phyloP scores from a whole-genome alignment of 2,797 vertebrate species.

The Stomatorhinus walkeri region DNA sequence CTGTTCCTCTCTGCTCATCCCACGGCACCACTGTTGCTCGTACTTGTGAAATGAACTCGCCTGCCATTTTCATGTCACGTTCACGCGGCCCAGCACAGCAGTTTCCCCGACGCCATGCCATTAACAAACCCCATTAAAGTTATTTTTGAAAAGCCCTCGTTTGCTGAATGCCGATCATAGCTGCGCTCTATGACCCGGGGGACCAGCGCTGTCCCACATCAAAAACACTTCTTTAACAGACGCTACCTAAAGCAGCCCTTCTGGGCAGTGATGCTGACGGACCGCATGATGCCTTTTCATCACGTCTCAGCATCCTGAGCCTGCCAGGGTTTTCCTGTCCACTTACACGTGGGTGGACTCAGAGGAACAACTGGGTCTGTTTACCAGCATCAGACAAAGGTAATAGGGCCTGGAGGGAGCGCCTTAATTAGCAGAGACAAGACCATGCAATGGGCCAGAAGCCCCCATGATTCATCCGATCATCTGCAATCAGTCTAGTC shows the following conservation, averaged over 20 bases:
- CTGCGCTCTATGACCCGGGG: conserved; percentile 14
- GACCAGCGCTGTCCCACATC: conserved; percentile 26
- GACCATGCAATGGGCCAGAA: conserved; percentile 9
- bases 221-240: conserved; percentile 16
- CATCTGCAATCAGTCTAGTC: conserved; percentile 17
- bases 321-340: conserved; percentile 4
- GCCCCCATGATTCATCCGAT: conserved; percentile 20
- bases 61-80: background rate
- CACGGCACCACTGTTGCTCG: background rate
- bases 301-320: background rate
- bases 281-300: background rate
- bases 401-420: conserved; percentile 24
- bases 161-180: background rate
- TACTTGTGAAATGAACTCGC: background rate
- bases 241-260: background rate
- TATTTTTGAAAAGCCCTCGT: background rate
- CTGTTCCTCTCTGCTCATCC: background rate
- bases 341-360: background rate
- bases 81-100: background rate
- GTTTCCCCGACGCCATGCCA: background rate
- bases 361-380: background rate
- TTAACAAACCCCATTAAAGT: conserved; percentile 4
- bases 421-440: conserved; percentile 25
- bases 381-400: conserved; percentile 28
- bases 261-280: background rate